Evolutionary conservation across 2,888 invertebrate species (phyloP).

Genomic region (Vandiemenella viatica): DNA sequence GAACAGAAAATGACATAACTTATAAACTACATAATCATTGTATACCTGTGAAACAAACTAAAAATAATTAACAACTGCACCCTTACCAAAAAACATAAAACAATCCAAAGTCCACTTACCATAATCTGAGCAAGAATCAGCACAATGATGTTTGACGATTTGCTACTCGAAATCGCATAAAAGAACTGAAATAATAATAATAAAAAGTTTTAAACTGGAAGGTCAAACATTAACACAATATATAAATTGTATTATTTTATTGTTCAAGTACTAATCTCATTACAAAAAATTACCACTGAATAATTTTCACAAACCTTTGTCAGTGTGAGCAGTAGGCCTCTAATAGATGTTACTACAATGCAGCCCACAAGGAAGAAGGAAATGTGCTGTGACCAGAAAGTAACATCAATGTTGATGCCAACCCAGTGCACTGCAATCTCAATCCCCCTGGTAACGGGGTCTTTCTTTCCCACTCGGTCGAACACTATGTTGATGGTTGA

Average conservation of each 20-base stretch:
- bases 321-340: slow-evolving; percentile 86
- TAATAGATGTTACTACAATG: slow-evolving; percentile 92
- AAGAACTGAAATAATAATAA: slow-evolving; percentile 65
- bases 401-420: slow-evolving; percentile 89
- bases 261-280: slow-evolving; percentile 4
- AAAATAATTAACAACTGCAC: too few species aligned
- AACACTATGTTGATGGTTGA: slow-evolving; percentile 97
- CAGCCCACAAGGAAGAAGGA: slow-evolving; percentile 94
- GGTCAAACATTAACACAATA: slow-evolving; percentile 2
- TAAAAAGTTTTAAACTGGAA: slow-evolving; percentile 1
- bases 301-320: slow-evolving; percentile 61
- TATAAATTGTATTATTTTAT: too few species aligned
- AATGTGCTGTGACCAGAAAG: slow-evolving; percentile 98
- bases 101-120: too few species aligned
- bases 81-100: too few species aligned
- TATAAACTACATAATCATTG: too few species aligned
- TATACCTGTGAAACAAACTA: too few species aligned
- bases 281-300: too few species aligned
- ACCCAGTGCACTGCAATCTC: slow-evolving; percentile 95
- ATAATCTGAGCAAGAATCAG: slow-evolving; percentile 93
- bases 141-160: slow-evolving; percentile 96
- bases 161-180: slow-evolving; percentile 96
- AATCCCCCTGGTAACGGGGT: slow-evolving; percentile 90
- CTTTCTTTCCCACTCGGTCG: slow-evolving; percentile 95
- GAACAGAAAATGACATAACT: too few species aligned